Conservation (phyloP, 1,140 invertebrate genomes). For the Dolichoris vasculosae region DNA sequence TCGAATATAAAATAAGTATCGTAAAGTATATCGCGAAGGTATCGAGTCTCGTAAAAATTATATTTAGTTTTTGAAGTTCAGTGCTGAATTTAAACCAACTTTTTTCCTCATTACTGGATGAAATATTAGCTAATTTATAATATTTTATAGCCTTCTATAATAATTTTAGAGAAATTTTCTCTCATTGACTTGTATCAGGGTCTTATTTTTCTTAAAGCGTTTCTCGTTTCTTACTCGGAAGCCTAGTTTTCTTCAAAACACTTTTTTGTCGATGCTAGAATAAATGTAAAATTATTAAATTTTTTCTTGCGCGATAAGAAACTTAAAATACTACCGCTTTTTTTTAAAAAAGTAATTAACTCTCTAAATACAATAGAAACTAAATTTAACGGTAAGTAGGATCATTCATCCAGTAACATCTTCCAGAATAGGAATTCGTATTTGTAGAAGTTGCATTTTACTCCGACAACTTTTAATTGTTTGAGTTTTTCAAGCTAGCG, state of each 20-base stretch:
- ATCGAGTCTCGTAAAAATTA: neutral
- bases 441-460: slow-evolving; percentile 4
- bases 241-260: neutral
- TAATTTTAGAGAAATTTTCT: slow-evolving; percentile 3
- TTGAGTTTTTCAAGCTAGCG: neutral
- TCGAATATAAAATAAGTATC: neutral
- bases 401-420: slow-evolving; percentile 14
- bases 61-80: neutral
- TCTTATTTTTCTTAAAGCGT: neutral
- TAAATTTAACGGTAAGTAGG: neutral
- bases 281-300: neutral
- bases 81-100: neutral
- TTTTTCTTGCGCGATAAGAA: neutral
- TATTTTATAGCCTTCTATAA: neutral
- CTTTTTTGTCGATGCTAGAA: neutral
- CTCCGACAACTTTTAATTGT: neutral
- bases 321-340: neutral
- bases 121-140: neutral
- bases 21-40: neutral
- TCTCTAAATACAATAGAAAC: neutral
- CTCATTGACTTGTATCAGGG: neutral
- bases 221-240: too few species aligned
- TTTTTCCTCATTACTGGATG: neutral
- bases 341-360: slow-evolving; percentile 1
- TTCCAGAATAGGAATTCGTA: neutral